A percentile compares a stretch with the other conserved stretches of the same genome.
These are phyloP conservation scores for Formica aserva DNA, from an alignment of 2,888 invertebrate genomes.

Conservation along the genomic window DNA sequence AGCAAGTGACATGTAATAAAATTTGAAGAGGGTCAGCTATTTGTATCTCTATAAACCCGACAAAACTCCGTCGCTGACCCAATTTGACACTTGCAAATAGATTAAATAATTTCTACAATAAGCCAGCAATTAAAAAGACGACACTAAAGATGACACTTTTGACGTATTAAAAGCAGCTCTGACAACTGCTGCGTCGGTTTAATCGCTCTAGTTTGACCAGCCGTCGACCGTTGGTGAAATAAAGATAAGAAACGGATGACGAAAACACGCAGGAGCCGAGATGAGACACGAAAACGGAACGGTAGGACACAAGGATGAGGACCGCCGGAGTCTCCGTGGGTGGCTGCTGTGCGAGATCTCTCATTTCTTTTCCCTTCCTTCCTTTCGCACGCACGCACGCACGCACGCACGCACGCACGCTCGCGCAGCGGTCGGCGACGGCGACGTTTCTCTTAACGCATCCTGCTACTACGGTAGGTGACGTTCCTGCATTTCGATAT, in stretches of 20 bases:
- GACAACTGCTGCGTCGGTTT: not conserved
- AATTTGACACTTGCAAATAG: not conserved
- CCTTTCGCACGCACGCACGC: constrained; percentile 8
- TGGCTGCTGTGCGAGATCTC: constrained; percentile 65
- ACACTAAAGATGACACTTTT: not conserved
- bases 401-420: not conserved
- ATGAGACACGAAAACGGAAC: constrained; percentile 41
- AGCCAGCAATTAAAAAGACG: not conserved
- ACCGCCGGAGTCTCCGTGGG: constrained; percentile 64
- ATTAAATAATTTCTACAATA: not conserved
- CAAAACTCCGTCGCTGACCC: not conserved
- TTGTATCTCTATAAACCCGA: not conserved
- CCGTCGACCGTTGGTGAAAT: not conserved
- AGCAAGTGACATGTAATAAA: not conserved
- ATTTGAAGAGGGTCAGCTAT: not conserved
- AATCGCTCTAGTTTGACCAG: not conserved
- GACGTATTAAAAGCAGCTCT: not conserved
- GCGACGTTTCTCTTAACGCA: constrained; percentile 52
- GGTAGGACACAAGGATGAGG: constrained; percentile 31
- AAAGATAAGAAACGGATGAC: constrained; percentile 61
- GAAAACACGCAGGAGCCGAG: constrained; percentile 34
- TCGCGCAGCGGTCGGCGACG: not conserved
- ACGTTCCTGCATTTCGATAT: constrained; percentile 37
- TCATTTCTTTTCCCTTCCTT: constrained; percentile 64
- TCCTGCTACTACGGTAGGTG: constrained; percentile 43